Percentiles rank a stretch among this genome's conserved stretches.
phyloP scores from a whole-genome alignment of 2,113 vertebrate genomes.

The Ascaphus truei region DNA sequence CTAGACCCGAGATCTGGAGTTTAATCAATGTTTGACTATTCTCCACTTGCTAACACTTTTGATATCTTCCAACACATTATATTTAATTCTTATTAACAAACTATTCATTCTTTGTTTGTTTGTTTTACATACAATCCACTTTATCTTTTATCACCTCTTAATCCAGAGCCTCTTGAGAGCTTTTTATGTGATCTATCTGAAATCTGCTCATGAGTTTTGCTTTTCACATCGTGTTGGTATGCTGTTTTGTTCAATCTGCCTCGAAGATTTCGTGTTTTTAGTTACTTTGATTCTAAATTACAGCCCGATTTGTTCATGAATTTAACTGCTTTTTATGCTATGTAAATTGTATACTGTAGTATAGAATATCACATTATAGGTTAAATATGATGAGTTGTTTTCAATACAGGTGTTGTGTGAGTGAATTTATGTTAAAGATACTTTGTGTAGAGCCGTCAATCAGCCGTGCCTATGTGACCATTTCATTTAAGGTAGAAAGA shows the following conservation, averaged over 20 bases:
- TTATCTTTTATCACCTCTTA: constrained; percentile 2
- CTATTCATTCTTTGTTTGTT: constrained; percentile 36
- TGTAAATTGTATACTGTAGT: no score
- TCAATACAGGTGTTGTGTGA: no score
- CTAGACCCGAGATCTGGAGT: neutral
- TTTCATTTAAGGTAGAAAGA: no score
- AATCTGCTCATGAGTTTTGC: constrained; percentile 1
- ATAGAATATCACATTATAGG: no score
- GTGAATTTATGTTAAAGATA: no score
- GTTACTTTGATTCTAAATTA: constrained; percentile 2
- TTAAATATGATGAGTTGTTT: no score
- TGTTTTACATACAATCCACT: no score
- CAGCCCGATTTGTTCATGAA: constrained; percentile 11
- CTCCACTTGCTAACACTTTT: neutral
- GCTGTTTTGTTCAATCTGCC: neutral
- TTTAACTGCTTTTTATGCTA: constrained; percentile 14
- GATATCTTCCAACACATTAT: neutral
- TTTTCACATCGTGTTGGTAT: constrained; percentile 5
- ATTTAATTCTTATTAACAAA: constrained; percentile 24
- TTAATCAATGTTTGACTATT: neutral
- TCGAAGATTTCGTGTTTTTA: no score
- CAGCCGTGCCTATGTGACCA: no score
- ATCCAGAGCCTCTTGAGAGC: constrained; percentile 1
- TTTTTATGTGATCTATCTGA: neutral
- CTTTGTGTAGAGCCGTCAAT: no score